Conservation (phyloP, 2,888 invertebrate genomes). For the Octodonta nipae region DNA sequence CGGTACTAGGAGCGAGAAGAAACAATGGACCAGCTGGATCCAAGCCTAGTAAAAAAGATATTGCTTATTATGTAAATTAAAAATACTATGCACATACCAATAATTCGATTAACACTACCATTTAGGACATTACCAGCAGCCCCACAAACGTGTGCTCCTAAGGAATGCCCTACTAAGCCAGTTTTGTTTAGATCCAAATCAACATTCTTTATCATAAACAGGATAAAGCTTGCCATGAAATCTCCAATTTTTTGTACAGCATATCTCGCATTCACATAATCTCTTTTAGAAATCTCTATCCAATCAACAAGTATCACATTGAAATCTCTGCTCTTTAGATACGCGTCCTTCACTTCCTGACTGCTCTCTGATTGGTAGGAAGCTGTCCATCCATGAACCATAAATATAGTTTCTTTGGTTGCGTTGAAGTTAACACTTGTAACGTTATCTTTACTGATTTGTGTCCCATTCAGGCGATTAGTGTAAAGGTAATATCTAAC, state of each 20-base stretch:
- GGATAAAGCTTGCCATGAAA: slow-evolving; percentile 7
- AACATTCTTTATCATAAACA: slow-evolving; percentile 5
- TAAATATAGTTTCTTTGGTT: slow-evolving; percentile 18
- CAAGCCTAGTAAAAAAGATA: too few species aligned
- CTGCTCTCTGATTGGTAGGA: slow-evolving; percentile 18
- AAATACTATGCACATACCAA: too few species aligned
- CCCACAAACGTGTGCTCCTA: slow-evolving; percentile 27
- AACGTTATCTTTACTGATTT: not conserved
- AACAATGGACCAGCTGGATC: too few species aligned
- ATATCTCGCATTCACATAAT: not conserved
- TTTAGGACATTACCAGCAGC: slow-evolving; percentile 22
- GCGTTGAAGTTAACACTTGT: slow-evolving; percentile 15
- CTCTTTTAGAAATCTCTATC: slow-evolving; percentile 16
- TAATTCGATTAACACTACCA: too few species aligned
- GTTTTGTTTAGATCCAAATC: slow-evolving; percentile 7
- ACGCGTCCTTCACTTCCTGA: slow-evolving; percentile 15
- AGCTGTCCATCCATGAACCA: slow-evolving; percentile 28
- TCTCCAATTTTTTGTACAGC: slow-evolving; percentile 10
- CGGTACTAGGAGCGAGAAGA: too few species aligned
- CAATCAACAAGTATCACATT: slow-evolving; percentile 30
- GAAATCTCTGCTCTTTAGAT: slow-evolving; percentile 18
- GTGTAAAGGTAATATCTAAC: too few species aligned
- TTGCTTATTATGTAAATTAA: too few species aligned
- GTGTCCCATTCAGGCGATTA: too few species aligned
- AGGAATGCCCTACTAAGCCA: slow-evolving; percentile 14